Percentiles rank a stretch among this genome's conserved stretches.
phyloP scores from a whole-genome alignment of 1,140 invertebrate species.

The Amyelois transitella region DNA sequence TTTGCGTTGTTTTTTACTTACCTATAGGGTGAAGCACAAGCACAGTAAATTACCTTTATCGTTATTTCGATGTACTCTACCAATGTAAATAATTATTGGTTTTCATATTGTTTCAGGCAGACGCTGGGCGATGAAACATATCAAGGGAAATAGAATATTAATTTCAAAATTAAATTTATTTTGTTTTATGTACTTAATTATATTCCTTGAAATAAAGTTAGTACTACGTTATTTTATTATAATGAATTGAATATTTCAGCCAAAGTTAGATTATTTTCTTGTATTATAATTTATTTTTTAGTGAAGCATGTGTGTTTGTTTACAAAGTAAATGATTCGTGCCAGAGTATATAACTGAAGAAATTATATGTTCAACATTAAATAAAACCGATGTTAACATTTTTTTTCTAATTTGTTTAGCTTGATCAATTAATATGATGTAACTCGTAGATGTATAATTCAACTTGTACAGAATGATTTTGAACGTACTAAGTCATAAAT shows the following conservation, averaged over 20 bases:
- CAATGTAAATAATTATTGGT: no score
- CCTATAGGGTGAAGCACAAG: no score
- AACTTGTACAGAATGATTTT: neutral
- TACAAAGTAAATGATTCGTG: slow-evolving; percentile 3
- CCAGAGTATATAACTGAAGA: neutral
- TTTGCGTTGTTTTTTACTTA: no score
- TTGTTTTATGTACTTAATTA: neutral
- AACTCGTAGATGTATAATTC: no score
- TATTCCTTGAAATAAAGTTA: neutral
- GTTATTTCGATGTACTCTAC: no score
- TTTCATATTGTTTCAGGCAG: slow-evolving; percentile 25
- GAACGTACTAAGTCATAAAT: neutral
- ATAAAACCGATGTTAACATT: no score
- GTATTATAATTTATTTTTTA: neutral
- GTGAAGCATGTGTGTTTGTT: neutral
- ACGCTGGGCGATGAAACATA: slow-evolving; percentile 44
- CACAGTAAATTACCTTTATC: no score
- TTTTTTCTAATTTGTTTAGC: no score
- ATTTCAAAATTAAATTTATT: neutral
- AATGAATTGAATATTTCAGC: slow-evolving; percentile 16
- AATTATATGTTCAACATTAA: no score
- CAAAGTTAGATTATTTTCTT: slow-evolving; percentile 17
- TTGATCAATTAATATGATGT: no score
- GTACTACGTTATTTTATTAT: neutral
- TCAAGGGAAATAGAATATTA: neutral